A percentile compares a stretch with the other conserved stretches of the same genome.
Evolutionary conservation across 1,140 invertebrate genomes (phyloP).

Genomic region (Schlechtendalia chinensis): DNA sequence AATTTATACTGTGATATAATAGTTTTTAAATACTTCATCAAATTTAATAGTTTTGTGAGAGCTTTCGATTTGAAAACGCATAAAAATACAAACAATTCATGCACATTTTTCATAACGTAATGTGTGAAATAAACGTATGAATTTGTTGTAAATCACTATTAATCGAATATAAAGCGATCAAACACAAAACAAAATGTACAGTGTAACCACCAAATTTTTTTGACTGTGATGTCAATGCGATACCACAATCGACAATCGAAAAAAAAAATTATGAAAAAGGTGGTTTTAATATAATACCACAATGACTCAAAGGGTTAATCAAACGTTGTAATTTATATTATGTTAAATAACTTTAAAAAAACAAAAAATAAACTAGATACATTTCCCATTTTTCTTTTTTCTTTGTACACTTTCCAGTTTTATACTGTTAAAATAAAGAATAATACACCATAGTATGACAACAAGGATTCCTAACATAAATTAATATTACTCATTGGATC

Average conservation of each 20-base stretch:
- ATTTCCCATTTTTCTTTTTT: no score
- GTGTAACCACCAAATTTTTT: background rate
- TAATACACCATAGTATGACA: no score
- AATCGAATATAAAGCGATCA: background rate
- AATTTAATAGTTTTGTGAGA: background rate
- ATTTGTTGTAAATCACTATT: background rate
- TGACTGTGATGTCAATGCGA: background rate
- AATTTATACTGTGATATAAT: background rate
- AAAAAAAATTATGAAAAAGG: background rate
- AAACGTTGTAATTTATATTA: no score
- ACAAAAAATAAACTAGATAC: no score
- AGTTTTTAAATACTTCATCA: background rate
- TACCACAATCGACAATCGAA: background rate
- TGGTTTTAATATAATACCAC: background rate
- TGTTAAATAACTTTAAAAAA: no score
- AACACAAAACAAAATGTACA: constrained; percentile 5
- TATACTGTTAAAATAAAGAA: no score
- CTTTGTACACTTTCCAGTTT: no score
- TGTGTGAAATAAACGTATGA: background rate
- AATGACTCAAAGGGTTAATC: no score
- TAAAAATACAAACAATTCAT: background rate
- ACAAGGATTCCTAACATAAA: no score
- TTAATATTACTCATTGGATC: no score
- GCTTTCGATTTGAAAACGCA: background rate
- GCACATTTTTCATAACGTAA: background rate